A percentile compares a stretch with the other conserved stretches of the same genome.
phyloP scores from a whole-genome alignment of 2,888 invertebrate genomes.

The Troglohyphantes excavatus region DNA sequence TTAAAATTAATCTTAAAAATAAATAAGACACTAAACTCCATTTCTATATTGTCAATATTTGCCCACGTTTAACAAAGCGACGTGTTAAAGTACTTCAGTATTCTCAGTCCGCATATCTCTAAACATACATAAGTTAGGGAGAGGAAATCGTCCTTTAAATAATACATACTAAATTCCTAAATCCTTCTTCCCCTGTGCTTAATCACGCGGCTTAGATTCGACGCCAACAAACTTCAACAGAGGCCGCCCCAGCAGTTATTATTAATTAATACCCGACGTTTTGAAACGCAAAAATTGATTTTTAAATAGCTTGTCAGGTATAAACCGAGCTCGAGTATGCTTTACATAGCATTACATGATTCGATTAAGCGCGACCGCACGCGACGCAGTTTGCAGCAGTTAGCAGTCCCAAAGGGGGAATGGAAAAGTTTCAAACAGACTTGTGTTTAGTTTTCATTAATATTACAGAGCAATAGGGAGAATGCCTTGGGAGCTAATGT shows the following conservation, averaged over 20 bases:
- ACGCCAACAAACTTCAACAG: conserved; percentile 44
- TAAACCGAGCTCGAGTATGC: conserved; percentile 25
- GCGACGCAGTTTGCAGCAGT: conserved; percentile 33
- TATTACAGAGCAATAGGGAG: conserved; percentile 38
- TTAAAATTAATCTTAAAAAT: no score
- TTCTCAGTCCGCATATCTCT: background rate
- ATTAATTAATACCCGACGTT: conserved; percentile 64
- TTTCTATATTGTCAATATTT: no score
- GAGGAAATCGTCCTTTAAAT: conserved; percentile 55
- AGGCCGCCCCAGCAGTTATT: conserved; percentile 52
- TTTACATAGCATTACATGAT: conserved; percentile 28
- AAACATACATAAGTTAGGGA: conserved; percentile 11
- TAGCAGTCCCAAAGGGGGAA: conserved; percentile 41
- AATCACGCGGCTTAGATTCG: conserved; percentile 56
- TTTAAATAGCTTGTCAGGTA: conserved; percentile 69
- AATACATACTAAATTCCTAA: conserved; percentile 65
- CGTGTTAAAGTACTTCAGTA: background rate
- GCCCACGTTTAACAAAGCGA: background rate
- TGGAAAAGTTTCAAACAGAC: conserved; percentile 49
- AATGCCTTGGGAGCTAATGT: conserved; percentile 49
- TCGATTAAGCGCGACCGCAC: conserved; percentile 17
- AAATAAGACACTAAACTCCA: no score
- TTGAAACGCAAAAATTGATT: conserved; percentile 71
- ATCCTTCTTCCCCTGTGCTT: conserved; percentile 45
- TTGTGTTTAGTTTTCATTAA: conserved; percentile 70